Conservation (phyloP, 2,113 vertebrate species). For the Bostrychus sinensis region DNA sequence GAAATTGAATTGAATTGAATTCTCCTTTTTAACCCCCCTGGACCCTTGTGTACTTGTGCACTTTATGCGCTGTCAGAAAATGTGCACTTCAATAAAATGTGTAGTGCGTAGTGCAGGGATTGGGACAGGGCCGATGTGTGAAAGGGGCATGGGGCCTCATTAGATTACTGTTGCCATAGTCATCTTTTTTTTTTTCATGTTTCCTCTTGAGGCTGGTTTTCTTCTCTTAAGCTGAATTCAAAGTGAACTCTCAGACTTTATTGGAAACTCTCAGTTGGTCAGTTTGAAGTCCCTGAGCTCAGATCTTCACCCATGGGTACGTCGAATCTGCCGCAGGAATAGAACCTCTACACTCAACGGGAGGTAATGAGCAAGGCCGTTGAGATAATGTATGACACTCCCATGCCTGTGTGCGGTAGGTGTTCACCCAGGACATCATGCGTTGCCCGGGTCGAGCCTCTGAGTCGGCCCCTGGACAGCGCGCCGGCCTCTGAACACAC, state of each 20-base stretch:
- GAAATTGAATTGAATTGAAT: no score
- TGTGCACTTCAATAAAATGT: no score
- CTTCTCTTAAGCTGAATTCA: no score
- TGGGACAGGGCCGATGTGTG: no score
- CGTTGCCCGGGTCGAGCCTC: slow-evolving; percentile 13
- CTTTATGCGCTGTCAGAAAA: no score
- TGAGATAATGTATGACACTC: background rate
- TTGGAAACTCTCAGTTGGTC: background rate
- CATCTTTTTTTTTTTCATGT: background rate
- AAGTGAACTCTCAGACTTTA: background rate
- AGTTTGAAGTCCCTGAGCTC: background rate
- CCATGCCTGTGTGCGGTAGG: background rate
- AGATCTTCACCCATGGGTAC: background rate
- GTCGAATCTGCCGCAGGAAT: background rate
- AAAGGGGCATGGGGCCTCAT: background rate
- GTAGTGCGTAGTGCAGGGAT: no score
- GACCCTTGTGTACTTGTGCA: no score
- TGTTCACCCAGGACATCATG: slow-evolving; percentile 8
- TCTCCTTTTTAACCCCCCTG: no score
- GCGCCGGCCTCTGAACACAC: slow-evolving; percentile 27
- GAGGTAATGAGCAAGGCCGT: slow-evolving; percentile 15
- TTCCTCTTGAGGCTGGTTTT: no score
- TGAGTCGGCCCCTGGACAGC: slow-evolving; percentile 39
- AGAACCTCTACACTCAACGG: background rate
- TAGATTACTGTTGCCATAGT: slow-evolving; percentile 2